Conservation (phyloP, 1,140 invertebrate species). For the Pogonognathellus flavescens region DNA sequence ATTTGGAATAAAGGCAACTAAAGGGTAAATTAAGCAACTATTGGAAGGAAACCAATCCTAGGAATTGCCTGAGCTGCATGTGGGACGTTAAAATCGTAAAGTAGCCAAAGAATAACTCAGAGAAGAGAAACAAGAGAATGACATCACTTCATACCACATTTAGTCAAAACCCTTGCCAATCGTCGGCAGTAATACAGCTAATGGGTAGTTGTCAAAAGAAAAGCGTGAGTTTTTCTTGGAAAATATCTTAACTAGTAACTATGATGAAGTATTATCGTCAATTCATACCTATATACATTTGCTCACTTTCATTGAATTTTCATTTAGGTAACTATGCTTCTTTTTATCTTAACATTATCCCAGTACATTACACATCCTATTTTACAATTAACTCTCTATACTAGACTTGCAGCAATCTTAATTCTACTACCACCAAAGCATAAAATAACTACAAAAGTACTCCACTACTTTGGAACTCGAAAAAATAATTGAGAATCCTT, state of each 20-base stretch:
- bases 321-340: neutral
- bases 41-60: too few relatives aligned
- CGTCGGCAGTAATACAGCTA: neutral
- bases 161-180: neutral
- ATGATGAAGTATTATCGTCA: neutral
- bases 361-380: neutral
- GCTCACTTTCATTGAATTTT: constrained; percentile 31
- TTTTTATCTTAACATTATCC: neutral
- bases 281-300: neutral
- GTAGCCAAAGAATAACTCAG: neutral
- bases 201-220: constrained; percentile 22
- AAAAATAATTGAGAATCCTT: too few relatives aligned
- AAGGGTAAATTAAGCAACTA: too few relatives aligned
- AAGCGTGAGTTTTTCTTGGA: constrained; percentile 23
- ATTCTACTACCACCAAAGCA: too few relatives aligned
- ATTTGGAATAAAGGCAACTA: too few relatives aligned
- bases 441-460: too few relatives aligned
- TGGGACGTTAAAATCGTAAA: too few relatives aligned
- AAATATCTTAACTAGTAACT: neutral
- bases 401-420: too few relatives aligned
- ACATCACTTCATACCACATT: constrained; percentile 3
- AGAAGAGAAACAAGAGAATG: neutral
- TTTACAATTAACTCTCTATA: neutral
- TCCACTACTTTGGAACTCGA: too few relatives aligned
- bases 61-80: too few relatives aligned